A percentile compares a stretch with the other conserved stretches of the same genome.
These are phyloP conservation scores for Agrilus mali DNA, from an alignment of 2,888 invertebrate species.

Conservation along the genomic window DNA sequence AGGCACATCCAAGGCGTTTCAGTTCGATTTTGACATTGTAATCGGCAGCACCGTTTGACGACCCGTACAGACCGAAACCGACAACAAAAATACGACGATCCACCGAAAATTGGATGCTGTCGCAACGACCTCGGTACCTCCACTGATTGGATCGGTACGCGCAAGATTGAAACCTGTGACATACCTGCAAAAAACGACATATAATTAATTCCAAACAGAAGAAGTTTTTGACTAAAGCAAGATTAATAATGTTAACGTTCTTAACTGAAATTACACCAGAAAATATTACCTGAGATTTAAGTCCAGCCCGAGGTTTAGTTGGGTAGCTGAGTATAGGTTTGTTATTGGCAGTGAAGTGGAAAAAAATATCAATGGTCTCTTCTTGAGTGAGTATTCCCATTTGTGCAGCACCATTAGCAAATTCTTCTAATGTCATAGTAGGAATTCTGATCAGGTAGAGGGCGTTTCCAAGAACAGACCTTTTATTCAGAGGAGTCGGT, in stretches of 20 bases:
- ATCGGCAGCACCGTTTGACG: conserved; percentile 90
- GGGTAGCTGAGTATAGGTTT: conserved; percentile 78
- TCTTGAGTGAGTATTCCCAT: conserved; percentile 81
- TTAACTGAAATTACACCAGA: too few species aligned
- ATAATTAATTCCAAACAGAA: too few species aligned
- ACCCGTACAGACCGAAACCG: conserved; percentile 91
- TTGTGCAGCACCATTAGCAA: conserved; percentile 91
- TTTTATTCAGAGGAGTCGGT: conserved; percentile 64
- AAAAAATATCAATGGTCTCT: conserved; percentile 90
- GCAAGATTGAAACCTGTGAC: conserved; percentile 91
- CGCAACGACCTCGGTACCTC: conserved; percentile 92
- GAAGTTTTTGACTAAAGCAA: too few species aligned
- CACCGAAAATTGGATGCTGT: conserved; percentile 93
- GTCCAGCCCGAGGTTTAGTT: conserved; percentile 69
- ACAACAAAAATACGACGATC: conserved; percentile 92
- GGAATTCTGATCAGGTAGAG: conserved; percentile 85
- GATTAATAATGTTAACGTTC: too few species aligned
- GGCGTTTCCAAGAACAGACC: conserved; percentile 61
- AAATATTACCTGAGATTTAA: conserved; percentile 66
- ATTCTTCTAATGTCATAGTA: conserved; percentile 86
- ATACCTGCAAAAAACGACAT: conserved; percentile 48
- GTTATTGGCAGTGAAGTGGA: conserved; percentile 82
- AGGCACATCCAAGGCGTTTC: conserved; percentile 73
- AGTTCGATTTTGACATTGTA: conserved; percentile 91
- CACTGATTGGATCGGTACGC: conserved; percentile 95